A percentile compares a stretch with the other conserved stretches of the same genome.
phyloP scores from a whole-genome alignment of 2,797 vertebrate genomes.

The Brachyrhaphis roseni region DNA sequence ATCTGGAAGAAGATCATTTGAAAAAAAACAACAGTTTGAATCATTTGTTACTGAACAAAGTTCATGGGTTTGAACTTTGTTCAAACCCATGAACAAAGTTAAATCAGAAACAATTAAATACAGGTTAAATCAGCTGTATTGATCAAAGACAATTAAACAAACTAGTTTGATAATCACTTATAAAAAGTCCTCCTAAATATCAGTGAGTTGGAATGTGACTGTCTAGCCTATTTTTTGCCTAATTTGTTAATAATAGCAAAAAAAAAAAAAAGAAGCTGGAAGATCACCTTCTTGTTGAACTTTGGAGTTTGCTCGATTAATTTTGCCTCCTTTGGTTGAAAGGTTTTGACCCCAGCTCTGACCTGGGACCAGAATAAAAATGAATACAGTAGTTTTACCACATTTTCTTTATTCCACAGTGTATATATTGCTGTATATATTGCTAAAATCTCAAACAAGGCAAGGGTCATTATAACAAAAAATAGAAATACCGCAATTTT shows the following conservation, averaged over 20 bases:
- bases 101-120: too few relatives aligned
- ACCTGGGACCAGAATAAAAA: constrained; percentile 75
- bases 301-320: constrained; percentile 88
- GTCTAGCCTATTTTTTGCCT: constrained; percentile 2
- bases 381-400: background rate
- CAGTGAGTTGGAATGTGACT: constrained; percentile 13
- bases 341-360: constrained; percentile 89
- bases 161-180: constrained; percentile 47
- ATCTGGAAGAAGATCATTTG: constrained; percentile 83
- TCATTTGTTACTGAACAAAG: constrained; percentile 69
- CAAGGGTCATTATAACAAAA: background rate
- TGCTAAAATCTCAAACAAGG: background rate
- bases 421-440: background rate
- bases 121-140: constrained; percentile 67
- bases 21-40: constrained; percentile 71
- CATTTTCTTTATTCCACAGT: background rate
- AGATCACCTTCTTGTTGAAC: constrained; percentile 92
- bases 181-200: constrained; percentile 23
- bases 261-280: constrained; percentile 6
- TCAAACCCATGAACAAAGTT: too few relatives aligned
- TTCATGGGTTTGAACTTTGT: constrained; percentile 70
- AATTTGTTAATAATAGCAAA: background rate
- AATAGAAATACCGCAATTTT: background rate
- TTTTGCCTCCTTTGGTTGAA: constrained; percentile 87
- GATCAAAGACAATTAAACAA: constrained; percentile 59